Conservation (phyloP, 1,140 invertebrate species). For the Lerema accius region DNA sequence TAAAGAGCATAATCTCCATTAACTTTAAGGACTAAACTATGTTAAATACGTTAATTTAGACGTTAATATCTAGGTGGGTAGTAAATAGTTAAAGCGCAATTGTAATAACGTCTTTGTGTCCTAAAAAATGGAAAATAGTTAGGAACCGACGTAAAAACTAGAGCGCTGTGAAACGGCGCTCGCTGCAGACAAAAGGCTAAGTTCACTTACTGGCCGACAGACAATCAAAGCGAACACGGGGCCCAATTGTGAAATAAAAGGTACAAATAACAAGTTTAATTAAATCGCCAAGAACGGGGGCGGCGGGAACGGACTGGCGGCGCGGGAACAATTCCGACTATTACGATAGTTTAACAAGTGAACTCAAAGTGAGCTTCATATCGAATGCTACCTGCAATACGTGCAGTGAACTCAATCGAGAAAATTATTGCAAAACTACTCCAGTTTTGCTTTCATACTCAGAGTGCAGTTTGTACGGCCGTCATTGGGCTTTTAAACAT, state of each 20-base stretch:
- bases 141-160: not conserved
- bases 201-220: constrained; percentile 51
- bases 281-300: constrained; percentile 74
- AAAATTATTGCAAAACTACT: constrained; percentile 63
- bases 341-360: constrained; percentile 77
- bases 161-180: not conserved
- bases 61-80: too few species aligned
- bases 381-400: constrained; percentile 62
- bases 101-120: not conserved
- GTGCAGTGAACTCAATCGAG: constrained; percentile 59
- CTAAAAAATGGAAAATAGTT: not conserved
- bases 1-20: too few species aligned
- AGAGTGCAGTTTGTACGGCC: constrained; percentile 7
- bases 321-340: constrained; percentile 67
- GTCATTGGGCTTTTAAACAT: constrained; percentile 10
- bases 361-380: constrained; percentile 73
- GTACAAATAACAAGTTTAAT: constrained; percentile 81
- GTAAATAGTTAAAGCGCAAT: too few species aligned
- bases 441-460: constrained; percentile 42
- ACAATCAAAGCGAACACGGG: constrained; percentile 70
- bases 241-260: constrained; percentile 77
- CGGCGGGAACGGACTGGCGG: constrained; percentile 37
- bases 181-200: constrained; percentile 53
- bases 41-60: too few species aligned
- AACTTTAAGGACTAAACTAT: too few species aligned